Evolutionary conservation across 2,797 vertebrate genomes (phyloP).

Genomic region (Anguilla megastoma): DNA sequence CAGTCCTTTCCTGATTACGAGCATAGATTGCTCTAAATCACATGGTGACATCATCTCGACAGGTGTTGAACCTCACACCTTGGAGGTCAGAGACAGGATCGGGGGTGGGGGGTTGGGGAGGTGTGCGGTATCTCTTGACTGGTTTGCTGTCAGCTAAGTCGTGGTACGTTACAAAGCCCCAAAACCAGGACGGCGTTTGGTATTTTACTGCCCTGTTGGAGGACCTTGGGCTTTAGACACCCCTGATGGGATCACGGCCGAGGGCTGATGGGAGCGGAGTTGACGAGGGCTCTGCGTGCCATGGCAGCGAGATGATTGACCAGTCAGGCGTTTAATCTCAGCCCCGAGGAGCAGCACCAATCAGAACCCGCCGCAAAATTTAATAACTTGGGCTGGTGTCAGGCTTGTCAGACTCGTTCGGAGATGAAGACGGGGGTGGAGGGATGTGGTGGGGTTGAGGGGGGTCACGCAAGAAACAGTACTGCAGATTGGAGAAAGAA

Average conservation of each 20-base stretch:
- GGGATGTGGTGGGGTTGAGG: not conserved
- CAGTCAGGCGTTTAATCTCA: conserved; percentile 43
- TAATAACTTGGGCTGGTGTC: conserved; percentile 22
- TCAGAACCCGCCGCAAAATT: conserved; percentile 38
- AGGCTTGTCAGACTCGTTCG: not conserved
- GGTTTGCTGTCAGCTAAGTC: not conserved
- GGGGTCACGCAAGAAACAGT: not conserved
- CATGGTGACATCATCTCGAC: not conserved
- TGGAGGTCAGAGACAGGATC: not conserved
- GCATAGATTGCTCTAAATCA: not conserved
- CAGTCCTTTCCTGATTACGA: not conserved
- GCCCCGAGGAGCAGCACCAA: conserved; percentile 36
- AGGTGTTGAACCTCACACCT: not conserved
- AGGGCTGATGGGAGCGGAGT: conserved; percentile 30
- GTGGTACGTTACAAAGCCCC: not conserved
- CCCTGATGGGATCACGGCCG: conserved; percentile 26
- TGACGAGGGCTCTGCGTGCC: conserved; percentile 40
- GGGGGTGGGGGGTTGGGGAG: not conserved
- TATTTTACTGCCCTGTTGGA: conserved; percentile 9
- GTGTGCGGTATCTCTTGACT: not conserved
- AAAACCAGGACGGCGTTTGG: not conserved
- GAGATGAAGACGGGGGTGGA: not conserved
- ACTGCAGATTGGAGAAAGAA: not conserved
- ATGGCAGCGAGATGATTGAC: conserved; percentile 41
- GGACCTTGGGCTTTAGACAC: conserved; percentile 14